Evolutionary conservation across 1,140 invertebrate species (phyloP).

Genomic region (Euura saliciscinereae): DNA sequence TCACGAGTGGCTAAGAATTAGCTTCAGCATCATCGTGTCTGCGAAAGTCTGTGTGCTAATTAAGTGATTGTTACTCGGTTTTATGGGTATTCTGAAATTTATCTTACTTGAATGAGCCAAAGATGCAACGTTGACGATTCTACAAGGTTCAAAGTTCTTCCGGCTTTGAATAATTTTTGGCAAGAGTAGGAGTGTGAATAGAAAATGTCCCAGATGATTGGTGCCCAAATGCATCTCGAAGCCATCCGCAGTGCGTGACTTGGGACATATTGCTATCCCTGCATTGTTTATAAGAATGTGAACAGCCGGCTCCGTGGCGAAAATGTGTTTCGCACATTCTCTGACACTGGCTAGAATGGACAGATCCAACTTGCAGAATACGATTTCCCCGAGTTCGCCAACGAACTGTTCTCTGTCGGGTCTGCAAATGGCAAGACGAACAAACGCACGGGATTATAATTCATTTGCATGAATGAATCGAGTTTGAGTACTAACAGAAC

Average conservation of each 20-base stretch:
- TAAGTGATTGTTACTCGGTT: too few relatives aligned
- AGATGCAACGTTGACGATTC: conserved; percentile 75
- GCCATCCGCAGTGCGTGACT: conserved; percentile 73
- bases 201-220: conserved; percentile 85
- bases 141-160: conserved; percentile 57
- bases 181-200: conserved; percentile 80
- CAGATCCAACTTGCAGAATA: conserved; percentile 71
- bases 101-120: conserved; percentile 63
- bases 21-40: too few relatives aligned
- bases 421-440: conserved; percentile 26
- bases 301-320: conserved; percentile 65
- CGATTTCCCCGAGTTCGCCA: conserved; percentile 62
- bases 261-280: conserved; percentile 75
- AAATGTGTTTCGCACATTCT: conserved; percentile 70
- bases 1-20: too few relatives aligned
- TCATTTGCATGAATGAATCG: too few relatives aligned
- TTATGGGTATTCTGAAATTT: neutral
- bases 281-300: conserved; percentile 86
- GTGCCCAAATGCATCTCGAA: conserved; percentile 81
- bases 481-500: too few relatives aligned
- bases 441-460: too few relatives aligned
- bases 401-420: conserved; percentile 41
- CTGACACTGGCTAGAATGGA: conserved; percentile 74
- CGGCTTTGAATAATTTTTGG: conserved; percentile 55
- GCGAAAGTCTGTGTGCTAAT: too few relatives aligned